A percentile compares a stretch with the other conserved stretches of the same genome.
Conservation (phyloP, 1,140 invertebrate genomes). For the Aphelenchoides fujianensis region DNA sequence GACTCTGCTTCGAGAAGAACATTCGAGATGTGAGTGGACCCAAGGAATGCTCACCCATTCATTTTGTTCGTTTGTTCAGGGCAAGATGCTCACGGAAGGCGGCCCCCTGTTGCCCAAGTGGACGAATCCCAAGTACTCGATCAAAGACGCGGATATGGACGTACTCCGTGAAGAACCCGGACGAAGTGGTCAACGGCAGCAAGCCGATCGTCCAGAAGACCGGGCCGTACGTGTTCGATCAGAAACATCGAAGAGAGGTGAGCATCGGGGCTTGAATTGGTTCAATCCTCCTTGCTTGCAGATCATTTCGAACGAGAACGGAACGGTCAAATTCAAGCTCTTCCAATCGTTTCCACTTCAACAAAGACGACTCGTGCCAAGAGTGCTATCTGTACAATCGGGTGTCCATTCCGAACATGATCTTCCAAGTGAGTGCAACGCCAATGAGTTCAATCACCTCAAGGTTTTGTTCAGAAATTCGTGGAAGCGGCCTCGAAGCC, state of each 20-base stretch:
- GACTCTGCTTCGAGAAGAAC: conserved; percentile 49
- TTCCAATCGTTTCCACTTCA: conserved; percentile 47
- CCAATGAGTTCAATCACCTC: conserved; percentile 2
- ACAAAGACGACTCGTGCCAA: conserved; percentile 54
- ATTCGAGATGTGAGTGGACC: conserved; percentile 41
- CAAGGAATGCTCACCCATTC: background rate
- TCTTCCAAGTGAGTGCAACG: conserved; percentile 51
- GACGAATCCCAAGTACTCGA: conserved; percentile 53
- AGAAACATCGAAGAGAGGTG: conserved; percentile 42
- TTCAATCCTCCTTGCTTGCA: conserved; percentile 25
- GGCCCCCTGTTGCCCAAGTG: conserved; percentile 53
- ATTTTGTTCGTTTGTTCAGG: conserved; percentile 48
- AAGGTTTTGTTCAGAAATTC: conserved; percentile 49
- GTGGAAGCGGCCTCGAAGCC: conserved; percentile 60
- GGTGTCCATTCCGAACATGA: conserved; percentile 60
- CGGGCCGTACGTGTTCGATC: conserved; percentile 59
- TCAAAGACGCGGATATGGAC: conserved; percentile 55
- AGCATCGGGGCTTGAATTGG: conserved; percentile 1
- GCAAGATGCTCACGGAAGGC: conserved; percentile 43
- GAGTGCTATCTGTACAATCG: conserved; percentile 58
- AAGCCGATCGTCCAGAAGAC: conserved; percentile 35
- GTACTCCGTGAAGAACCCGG: conserved; percentile 59
- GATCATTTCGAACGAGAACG: conserved; percentile 49
- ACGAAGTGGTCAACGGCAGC: conserved; percentile 52
- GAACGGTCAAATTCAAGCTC: conserved; percentile 51